Evolutionary conservation across 2,113 vertebrate species (phyloP).

Genomic region (Campylomormyrus numenius): DNA sequence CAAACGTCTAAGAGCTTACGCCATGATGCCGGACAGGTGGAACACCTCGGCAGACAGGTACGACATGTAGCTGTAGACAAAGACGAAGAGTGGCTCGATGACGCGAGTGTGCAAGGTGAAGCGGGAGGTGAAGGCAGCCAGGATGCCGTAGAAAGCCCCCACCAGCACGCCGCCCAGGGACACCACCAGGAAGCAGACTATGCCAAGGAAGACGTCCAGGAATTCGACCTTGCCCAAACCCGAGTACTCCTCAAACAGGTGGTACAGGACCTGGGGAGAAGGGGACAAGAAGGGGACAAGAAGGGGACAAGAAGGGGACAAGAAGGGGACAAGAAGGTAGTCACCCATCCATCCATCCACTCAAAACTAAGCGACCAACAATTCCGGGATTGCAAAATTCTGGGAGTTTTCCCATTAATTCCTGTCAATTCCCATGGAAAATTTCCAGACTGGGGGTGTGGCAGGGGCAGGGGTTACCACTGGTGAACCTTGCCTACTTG

Average conservation of each 20-base stretch:
- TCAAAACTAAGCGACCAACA: not conserved
- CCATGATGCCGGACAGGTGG: conserved; percentile 97
- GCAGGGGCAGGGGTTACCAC: not conserved
- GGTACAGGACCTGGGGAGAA: conserved; percentile 79
- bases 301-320: no score
- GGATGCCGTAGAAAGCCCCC: conserved; percentile 82
- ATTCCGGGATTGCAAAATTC: not conserved
- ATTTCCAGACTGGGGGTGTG: not conserved
- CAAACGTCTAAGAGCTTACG: conserved; percentile 67
- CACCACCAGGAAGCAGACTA: conserved; percentile 91
- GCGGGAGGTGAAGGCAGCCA: conserved; percentile 90
- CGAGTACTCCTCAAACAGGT: conserved; percentile 88
- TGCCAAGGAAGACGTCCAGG: conserved; percentile 72
- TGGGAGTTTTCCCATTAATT: not conserved
- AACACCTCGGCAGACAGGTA: conserved; percentile 93
- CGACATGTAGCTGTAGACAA: conserved; percentile 98
- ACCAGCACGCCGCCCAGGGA: conserved; percentile 81
- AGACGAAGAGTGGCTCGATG: conserved; percentile 97
- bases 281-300: not conserved
- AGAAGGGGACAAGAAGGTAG: not conserved
- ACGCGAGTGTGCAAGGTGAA: conserved; percentile 91
- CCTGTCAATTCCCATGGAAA: not conserved
- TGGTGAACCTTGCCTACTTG: not conserved
- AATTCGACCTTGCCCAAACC: conserved; percentile 59
- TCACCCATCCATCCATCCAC: not conserved